Percentiles rank a stretch among this genome's conserved stretches.
These are phyloP conservation scores for Chromobotia macracanthus DNA, from an alignment of 2,797 vertebrate genomes.

Conservation along the genomic window DNA sequence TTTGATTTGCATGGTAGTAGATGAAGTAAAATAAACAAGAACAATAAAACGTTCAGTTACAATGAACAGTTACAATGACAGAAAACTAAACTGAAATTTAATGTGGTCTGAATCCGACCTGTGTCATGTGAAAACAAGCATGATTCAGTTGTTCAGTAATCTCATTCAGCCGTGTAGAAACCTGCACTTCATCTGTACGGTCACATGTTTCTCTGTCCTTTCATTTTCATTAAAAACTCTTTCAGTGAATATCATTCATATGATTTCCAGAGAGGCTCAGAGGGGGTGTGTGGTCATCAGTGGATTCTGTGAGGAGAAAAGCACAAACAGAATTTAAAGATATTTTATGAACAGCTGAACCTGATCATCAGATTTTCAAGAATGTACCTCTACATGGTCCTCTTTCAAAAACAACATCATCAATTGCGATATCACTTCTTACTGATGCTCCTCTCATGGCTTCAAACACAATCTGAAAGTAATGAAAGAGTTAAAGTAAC, in stretches of 20 bases:
- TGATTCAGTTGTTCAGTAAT: background rate
- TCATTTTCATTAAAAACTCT: background rate
- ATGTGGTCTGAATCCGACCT: no score
- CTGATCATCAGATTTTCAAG: background rate
- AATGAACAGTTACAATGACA: no score
- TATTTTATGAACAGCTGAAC: background rate
- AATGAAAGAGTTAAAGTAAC: background rate
- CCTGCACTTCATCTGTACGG: background rate
- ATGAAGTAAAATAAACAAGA: background rate
- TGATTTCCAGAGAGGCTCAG: background rate
- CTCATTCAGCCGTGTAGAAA: background rate
- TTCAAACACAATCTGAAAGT: slow-evolving; percentile 87
- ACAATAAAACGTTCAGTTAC: background rate
- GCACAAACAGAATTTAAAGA: background rate
- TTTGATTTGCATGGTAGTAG: no score
- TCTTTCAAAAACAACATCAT: slow-evolving; percentile 86
- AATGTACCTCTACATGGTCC: slow-evolving; percentile 50
- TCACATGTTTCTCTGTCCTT: background rate
- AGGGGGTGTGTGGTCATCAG: background rate
- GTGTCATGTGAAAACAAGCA: background rate
- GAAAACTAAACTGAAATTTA: no score
- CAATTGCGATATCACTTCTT: slow-evolving; percentile 90
- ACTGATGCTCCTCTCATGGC: slow-evolving; percentile 85
- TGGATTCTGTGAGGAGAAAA: background rate
- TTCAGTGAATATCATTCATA: background rate